Evolutionary conservation across 92 coral and sea anemone genomes (phyloP), one percentile per base, ranked within the genome.

Genomic region (Actinernus sp.): DNA sequence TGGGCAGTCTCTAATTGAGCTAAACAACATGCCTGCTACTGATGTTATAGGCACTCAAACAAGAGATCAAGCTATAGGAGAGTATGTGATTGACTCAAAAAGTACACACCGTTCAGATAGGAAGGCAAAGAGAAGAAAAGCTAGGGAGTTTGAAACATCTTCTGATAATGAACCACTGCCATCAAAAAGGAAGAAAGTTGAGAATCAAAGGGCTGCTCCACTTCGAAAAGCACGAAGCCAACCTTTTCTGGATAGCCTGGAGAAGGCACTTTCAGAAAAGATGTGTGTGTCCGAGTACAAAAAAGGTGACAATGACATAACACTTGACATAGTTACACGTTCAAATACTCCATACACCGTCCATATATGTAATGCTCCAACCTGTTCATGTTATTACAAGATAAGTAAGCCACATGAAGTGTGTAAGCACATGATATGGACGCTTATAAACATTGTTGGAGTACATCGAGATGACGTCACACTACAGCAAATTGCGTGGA

Each of bases 381-480:
- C 62, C 2, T 55, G 62, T 14, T 24, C 20, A 1, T 55, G 62
- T 24, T 24, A 21, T 31, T 55, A 4, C 20, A 55, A 24, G 18
- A 30, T 55, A 19, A 24, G 8, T 31, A 55, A 55, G 38, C 62
- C 43, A 55, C 30, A 40, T 9, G 62, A 55, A 29, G 44, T 55
- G n/a, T 55, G 62, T 20, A 55, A 55, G 39, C 62, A 31, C 13
- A 16, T 55, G 3, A 20, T 55, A 27, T 55, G 62, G 62, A n/a
- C 39, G 12, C 43, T 55, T 28, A 5, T 30, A 3, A 55, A 25
- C n/a, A 20, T 55, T 29, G 8, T 55, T 4, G 62, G 62, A 8
- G 3, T 55, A n/a, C 62, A 55, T 29, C 30, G 18, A 14, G 44
- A 55, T 4, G 38, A 55, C 31, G 34, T 5, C 14, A 4, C 31